Percentiles rank a stretch among this genome's conserved stretches.
Evolutionary conservation across 2,113 vertebrate species (phyloP).

Genomic region (Sciurus niger): DNA sequence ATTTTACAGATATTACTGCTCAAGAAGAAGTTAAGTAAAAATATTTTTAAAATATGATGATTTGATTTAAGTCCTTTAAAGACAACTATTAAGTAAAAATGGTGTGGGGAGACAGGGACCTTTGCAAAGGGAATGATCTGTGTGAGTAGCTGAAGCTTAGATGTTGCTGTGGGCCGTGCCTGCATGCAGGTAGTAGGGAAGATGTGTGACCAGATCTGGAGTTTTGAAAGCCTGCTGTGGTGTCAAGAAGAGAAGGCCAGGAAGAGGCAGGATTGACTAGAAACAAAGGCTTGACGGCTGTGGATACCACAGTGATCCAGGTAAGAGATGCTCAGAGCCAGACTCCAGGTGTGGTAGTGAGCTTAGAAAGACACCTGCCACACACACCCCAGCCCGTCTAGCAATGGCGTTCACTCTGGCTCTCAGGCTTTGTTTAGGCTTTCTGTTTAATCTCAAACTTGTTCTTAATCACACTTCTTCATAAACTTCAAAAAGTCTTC

Average conservation of each 20-base stretch:
- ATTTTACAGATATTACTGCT: slow-evolving; percentile 25
- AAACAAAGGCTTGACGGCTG: slow-evolving; percentile 1
- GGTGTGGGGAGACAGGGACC: rapidly evolving
- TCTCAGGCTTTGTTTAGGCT: not conserved
- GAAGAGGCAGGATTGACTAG: not conserved
- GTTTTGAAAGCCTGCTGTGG: not conserved
- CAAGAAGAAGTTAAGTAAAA: not conserved
- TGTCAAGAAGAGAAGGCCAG: not conserved
- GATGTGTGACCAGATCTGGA: not conserved
- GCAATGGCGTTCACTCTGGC: rapidly evolving
- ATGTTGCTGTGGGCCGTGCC: not conserved
- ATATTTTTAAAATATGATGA: no score
- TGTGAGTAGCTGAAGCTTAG: not conserved
- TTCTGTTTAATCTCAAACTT: slow-evolving; percentile 2
- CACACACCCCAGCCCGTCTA: not conserved
- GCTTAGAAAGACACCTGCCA: rapidly evolving
- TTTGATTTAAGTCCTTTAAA: not conserved
- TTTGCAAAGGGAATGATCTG: not conserved
- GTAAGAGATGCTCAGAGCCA: not conserved
- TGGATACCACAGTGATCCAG: not conserved
- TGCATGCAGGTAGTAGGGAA: not conserved
- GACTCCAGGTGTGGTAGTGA: rapidly evolving
- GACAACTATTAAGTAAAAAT: not conserved
- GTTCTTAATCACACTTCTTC: not conserved
- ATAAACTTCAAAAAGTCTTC: not conserved